Evolutionary conservation across 2,797 vertebrate genomes (phyloP).

Genomic region (Siniperca scherzeri): DNA sequence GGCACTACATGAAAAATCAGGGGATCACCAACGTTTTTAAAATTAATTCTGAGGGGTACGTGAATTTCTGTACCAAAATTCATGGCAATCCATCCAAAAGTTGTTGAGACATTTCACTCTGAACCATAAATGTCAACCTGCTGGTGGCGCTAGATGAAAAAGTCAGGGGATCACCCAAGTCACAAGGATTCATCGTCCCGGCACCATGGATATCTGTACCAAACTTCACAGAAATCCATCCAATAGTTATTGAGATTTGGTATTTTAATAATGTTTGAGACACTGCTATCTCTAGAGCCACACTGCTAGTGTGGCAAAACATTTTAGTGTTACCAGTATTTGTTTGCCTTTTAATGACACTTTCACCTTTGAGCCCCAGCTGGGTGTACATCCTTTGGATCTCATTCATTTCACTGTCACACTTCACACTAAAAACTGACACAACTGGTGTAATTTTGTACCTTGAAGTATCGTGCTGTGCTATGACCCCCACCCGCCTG

Average conservation of each 20-base stretch:
- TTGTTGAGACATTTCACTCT: neutral
- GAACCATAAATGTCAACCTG: neutral
- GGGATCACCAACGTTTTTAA: too few species aligned
- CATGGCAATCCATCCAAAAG: too few species aligned
- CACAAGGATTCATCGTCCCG: too few species aligned
- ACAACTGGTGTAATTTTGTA: conserved; percentile 7
- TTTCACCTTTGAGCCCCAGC: neutral
- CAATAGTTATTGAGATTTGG: neutral
- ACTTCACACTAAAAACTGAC: too few species aligned
- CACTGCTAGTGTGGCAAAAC: too few species aligned
- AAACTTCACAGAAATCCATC: neutral
- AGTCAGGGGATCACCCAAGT: neutral
- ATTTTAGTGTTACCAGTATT: neutral
- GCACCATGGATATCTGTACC: neutral
- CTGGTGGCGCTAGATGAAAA: neutral
- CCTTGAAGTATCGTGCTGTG: neutral
- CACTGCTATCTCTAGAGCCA: neutral
- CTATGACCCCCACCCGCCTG: conserved; percentile 28
- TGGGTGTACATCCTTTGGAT: too few species aligned
- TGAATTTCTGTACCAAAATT: neutral
- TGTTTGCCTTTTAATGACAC: neutral
- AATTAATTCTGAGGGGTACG: too few species aligned
- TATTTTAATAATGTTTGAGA: too few species aligned
- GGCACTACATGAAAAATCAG: neutral
- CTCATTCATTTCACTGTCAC: neutral